A percentile compares a stretch with the other conserved stretches of the same genome.
phyloP scores from a whole-genome alignment of 2,113 vertebrate species.

The Raja brachyura region DNA sequence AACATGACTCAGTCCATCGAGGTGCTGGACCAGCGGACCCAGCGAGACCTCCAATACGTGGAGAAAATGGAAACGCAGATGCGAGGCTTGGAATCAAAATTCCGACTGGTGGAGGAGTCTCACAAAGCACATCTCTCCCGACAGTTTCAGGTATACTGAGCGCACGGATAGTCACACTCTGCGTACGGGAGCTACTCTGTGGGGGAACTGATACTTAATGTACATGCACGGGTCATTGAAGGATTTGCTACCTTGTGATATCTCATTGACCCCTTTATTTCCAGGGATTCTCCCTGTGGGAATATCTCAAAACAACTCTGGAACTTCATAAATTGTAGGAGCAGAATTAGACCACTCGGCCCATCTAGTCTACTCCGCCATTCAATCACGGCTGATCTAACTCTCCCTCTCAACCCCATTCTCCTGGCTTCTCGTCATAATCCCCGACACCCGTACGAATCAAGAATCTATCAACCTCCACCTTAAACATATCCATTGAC shows the following conservation, averaged over 20 bases:
- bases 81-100: constrained; percentile 92
- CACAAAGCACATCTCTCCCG: constrained; percentile 96
- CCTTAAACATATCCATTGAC: too few relatives aligned
- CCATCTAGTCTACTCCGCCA: too few relatives aligned
- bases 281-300: not conserved
- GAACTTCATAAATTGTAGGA: too few relatives aligned
- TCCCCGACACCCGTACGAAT: too few relatives aligned
- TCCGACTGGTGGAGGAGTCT: constrained; percentile 93
- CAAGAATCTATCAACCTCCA: too few relatives aligned
- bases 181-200: not conserved
- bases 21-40: constrained; percentile 91
- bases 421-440: too few relatives aligned
- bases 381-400: too few relatives aligned
- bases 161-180: not conserved
- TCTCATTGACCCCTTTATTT: not conserved
- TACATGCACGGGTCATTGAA: not conserved
- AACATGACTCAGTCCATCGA: constrained; percentile 99
- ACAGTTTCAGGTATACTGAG: constrained; percentile 84
- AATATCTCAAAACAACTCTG: not conserved
- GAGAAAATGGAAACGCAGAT: constrained; percentile 98
- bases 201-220: not conserved
- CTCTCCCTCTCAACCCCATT: too few relatives aligned
- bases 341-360: too few relatives aligned
- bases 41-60: constrained; percentile 92
- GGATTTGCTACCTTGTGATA: not conserved